phyloP scores from a whole-genome alignment of 1,140 invertebrate genomes.

The Brevipalpus yothersi region DNA sequence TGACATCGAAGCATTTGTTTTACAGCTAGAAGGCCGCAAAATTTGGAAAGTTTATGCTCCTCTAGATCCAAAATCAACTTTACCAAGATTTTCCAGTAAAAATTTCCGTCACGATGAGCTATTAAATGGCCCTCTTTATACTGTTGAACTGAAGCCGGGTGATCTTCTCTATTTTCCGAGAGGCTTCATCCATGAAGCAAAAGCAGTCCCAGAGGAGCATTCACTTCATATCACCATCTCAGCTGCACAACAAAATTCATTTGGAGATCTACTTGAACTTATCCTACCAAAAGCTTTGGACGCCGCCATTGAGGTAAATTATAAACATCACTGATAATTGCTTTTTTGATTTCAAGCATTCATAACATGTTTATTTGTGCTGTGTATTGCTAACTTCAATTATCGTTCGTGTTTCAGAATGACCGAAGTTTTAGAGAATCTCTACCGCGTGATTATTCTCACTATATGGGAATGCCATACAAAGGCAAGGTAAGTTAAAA shows the following conservation, averaged over 20 bases:
- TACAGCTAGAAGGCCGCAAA: constrained; percentile 88
- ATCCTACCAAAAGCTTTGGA: constrained; percentile 46
- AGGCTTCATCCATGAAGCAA: constrained; percentile 60
- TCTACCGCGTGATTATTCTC: constrained; percentile 48
- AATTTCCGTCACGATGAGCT: constrained; percentile 51
- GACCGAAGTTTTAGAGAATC: constrained; percentile 48
- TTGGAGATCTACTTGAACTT: constrained; percentile 61
- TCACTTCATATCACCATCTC: constrained; percentile 82
- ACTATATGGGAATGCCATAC: constrained; percentile 40
- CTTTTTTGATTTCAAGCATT: background rate
- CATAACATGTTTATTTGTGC: no score
- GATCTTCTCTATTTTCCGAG: constrained; percentile 73
- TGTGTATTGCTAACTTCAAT: background rate
- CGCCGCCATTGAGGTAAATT: constrained; percentile 29
- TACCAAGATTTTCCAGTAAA: constrained; percentile 51
- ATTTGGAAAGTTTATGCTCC: constrained; percentile 74
- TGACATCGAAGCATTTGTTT: constrained; percentile 91
- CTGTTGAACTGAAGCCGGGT: constrained; percentile 52
- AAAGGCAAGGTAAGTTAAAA: constrained; percentile 18
- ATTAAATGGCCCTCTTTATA: constrained; percentile 50
- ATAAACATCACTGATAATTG: background rate
- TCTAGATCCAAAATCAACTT: constrained; percentile 20
- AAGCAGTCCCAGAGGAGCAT: constrained; percentile 42
- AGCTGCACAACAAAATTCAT: constrained; percentile 67
- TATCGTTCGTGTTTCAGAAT: constrained; percentile 14